Evolutionary conservation across 2,888 invertebrate species (phyloP).

Genomic region (Habrosyne pyritoides): DNA sequence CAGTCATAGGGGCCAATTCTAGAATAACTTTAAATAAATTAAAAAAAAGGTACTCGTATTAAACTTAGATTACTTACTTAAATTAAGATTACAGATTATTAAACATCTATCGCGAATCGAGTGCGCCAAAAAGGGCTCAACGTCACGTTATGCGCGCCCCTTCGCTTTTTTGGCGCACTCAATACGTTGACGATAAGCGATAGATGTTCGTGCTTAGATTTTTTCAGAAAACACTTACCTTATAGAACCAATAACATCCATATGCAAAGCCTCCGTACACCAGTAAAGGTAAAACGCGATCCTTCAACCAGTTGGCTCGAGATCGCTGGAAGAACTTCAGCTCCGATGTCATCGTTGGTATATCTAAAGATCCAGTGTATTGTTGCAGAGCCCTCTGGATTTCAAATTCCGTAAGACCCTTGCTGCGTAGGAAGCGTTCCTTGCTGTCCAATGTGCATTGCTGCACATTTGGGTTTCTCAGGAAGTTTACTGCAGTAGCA

Average conservation of each 20-base stretch:
- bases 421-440: constrained; percentile 89
- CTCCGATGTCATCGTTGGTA: constrained; percentile 69
- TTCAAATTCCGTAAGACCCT: constrained; percentile 90
- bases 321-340: constrained; percentile 69
- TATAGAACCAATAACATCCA: constrained; percentile 91
- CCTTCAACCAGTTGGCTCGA: constrained; percentile 81
- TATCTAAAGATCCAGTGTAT: constrained; percentile 75
- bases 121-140: too few species aligned
- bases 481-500: constrained; percentile 92
- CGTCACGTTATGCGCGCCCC: too few species aligned
- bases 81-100: too few species aligned
- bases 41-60: too few species aligned
- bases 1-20: too few species aligned
- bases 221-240: too few species aligned
- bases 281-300: constrained; percentile 88
- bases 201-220: too few species aligned
- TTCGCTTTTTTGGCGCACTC: too few species aligned
- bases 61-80: too few species aligned
- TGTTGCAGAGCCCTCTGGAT: constrained; percentile 89
- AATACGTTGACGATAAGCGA: too few species aligned
- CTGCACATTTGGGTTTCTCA: constrained; percentile 93
- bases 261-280: constrained; percentile 91
- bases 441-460: constrained; percentile 90
- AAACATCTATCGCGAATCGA: too few species aligned
- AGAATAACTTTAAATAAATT: too few species aligned